Evolutionary conservation across 2,888 invertebrate species (phyloP), one percentile per base, ranked within the genome.

Genomic region (Euspilapteryx auroguttella): DNA sequence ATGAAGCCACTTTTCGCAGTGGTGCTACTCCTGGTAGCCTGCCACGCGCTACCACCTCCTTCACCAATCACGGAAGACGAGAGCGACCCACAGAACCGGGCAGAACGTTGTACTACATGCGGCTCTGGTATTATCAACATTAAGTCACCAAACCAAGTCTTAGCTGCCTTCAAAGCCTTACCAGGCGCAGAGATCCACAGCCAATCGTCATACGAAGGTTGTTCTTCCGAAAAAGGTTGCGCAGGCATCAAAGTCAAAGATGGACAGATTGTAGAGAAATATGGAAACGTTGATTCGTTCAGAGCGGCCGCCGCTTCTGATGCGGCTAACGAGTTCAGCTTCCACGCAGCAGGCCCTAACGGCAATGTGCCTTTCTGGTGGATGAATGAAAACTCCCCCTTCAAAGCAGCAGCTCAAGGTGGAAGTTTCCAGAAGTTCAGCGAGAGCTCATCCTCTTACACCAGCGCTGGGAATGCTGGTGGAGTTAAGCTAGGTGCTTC

Each of bases 341-440:
- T 73, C 51, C 68, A 73, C 21, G 48, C 63, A 0, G 57, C 64
- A 10, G 65, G 58, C 0, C 8, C 8, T 8, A 17, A 17, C 17
- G 17, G 5, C 17, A 17, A 17, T 8, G 17, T 53, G 10, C 75
- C 75, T 0, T 81, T 73, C 49, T 83, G 82, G 82, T 83, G 82
- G 83, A 78, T 79, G 66, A 66, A 66, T 33, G 56, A 78, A 14
- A 58, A 81, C 37, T 80, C 79, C 1, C 82, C 82, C 0, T 77
- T 83, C 47, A 79, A 79, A 40, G 52, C 56, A 31, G 63, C 59
- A 1, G 54, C 41, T 2, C 45, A 41, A 3, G 52, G 54, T 12
- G 55, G 49, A 0, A 53, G 44, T 28, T 62, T 52, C 5, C 56
- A 62, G 31, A 73, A 69, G 30, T 62, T 54, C 44, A 65, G 57